Base-by-base conservation (phyloP, 2,113 vertebrate species). In the Albula goreensis region DNA sequence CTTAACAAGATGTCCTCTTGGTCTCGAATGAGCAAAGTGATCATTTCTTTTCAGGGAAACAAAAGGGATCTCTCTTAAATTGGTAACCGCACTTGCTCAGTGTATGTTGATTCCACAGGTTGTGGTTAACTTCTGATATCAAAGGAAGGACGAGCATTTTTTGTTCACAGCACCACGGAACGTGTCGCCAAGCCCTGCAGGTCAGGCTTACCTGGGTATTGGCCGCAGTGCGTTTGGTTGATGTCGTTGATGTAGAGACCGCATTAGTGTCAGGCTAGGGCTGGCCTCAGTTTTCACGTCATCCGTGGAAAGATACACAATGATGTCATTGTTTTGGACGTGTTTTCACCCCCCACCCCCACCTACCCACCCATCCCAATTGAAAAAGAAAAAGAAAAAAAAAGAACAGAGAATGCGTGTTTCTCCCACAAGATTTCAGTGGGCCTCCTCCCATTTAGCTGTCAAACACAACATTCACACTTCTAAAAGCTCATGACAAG, bases 401-500 rank as follows among this genome's bases (percentile, higher is more conserved):
- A 12, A 83, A 83, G 8, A 82, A n/a, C 17, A n/a, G 31, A 53
- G 50, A 63, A 22, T 8, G 12, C 2, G 2, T 60, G 25, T 41
- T 77, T 52, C 50, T 83, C 60, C 78, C 70, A 78, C 52, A 41
- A 51, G 66, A 74, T 49, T 57, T 60, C 7, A 77, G 4, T 19
- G 10, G 86, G 13, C 60, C 63, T 66, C 22, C 41, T 41, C 52
- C 10, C 51, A 57, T 41, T 77, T 52, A 50, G 25, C 81, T 86
- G 52, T 78, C 80, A 82, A 74, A 86, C 60, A 83, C 52, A 50
- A 19, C 63, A 41, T 86, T 83, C 31, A 50, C 48, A 52, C 51
- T 83, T 83, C 80, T 86, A 78, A 83, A 50, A 57, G 85, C 50
- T 50, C 41, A 2, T 56, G 81, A 77, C 81, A 52, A 63, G 85